A percentile compares a stretch with the other conserved stretches of the same genome.
Evolutionary conservation across 2,888 invertebrate genomes (phyloP).

Genomic region (Apodemia zela): DNA sequence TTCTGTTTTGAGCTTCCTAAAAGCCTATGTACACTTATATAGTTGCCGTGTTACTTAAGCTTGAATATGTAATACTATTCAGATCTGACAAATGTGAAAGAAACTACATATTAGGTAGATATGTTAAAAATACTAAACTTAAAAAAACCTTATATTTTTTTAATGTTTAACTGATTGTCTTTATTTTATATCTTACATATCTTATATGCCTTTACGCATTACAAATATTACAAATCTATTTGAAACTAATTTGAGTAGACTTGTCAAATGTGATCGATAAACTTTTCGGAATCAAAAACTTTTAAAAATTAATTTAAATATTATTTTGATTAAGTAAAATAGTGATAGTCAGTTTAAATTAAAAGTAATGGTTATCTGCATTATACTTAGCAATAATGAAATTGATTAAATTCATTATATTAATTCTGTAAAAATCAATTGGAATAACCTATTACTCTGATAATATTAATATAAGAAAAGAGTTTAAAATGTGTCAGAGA

Average conservation of each 20-base stretch:
- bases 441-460: not conserved
- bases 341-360: not conserved
- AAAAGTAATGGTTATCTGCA: not conserved
- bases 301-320: not conserved
- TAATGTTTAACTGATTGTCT: not conserved
- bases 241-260: not conserved
- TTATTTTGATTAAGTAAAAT: not conserved
- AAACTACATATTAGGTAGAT: not conserved
- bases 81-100: not conserved
- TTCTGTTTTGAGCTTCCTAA: conserved; percentile 59
- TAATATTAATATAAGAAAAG: not conserved
- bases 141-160: not conserved
- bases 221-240: not conserved
- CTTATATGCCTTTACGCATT: not conserved
- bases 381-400: not conserved
- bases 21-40: conserved; percentile 63
- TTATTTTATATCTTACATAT: not conserved
- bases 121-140: not conserved
- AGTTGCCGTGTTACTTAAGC: conserved; percentile 23
- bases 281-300: not conserved
- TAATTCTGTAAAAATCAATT: not conserved
- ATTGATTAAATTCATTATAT: not conserved
- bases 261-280: not conserved
- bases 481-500: too few species aligned
- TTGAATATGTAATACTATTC: conserved; percentile 1